A percentile compares a stretch with the other conserved stretches of the same genome.
These are phyloP conservation scores for Anoplopoma fimbria DNA, from an alignment of 2,113 vertebrate species.

Conservation along the genomic window DNA sequence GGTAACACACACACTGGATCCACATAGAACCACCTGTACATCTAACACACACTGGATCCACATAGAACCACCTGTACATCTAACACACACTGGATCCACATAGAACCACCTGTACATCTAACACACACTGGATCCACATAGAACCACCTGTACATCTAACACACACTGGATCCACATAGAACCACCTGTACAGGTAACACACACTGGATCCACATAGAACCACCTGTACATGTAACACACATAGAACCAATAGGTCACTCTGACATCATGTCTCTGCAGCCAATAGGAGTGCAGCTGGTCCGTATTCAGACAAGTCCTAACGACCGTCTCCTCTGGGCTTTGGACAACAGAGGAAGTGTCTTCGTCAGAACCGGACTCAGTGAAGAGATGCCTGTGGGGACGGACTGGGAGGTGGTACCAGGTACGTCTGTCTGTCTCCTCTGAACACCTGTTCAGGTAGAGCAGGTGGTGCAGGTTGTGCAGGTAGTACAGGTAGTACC, in stretches of 20 bases:
- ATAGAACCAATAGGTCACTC: not conserved
- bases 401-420: slow-evolving; percentile 95
- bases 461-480: no score
- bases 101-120: slow-evolving; percentile 90
- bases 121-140: slow-evolving; percentile 85
- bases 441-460: not conserved
- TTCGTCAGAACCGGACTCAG: slow-evolving; percentile 91
- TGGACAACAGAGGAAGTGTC: slow-evolving; percentile 92
- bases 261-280: slow-evolving; percentile 81
- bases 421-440: slow-evolving; percentile 79
- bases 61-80: slow-evolving; percentile 90
- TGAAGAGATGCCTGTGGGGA: slow-evolving; percentile 97
- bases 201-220: slow-evolving; percentile 92
- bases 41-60: slow-evolving; percentile 72
- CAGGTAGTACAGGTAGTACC: no score
- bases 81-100: slow-evolving; percentile 79
- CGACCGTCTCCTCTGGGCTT: slow-evolving; percentile 93
- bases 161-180: not conserved
- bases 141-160: slow-evolving; percentile 89
- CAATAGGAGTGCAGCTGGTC: slow-evolving; percentile 90
- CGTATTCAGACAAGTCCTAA: slow-evolving; percentile 91
- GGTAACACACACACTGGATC: no score
- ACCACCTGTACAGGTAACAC: no score
- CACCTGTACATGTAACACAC: no score
- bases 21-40: slow-evolving; percentile 89